phyloP scores from a whole-genome alignment of 1,140 invertebrate species.

The Riptortus pedestris region DNA sequence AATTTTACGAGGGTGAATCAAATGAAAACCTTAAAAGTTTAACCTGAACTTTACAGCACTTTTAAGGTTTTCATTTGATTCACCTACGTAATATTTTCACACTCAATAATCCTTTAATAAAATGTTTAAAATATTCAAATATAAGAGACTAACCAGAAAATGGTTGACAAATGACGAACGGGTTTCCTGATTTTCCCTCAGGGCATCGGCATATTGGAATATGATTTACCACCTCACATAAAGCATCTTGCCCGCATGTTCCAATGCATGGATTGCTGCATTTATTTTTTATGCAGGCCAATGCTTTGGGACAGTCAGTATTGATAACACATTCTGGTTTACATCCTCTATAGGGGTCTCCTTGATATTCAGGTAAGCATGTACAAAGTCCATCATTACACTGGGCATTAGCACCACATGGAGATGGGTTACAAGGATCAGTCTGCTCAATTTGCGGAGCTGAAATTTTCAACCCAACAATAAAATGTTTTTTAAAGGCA shows the following conservation, averaged over 20 bases:
- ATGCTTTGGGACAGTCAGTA: slow-evolving; percentile 39
- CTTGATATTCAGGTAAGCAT: slow-evolving; percentile 45
- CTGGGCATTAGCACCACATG: slow-evolving; percentile 51
- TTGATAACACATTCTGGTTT: slow-evolving; percentile 43
- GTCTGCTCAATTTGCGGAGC: slow-evolving; percentile 28
- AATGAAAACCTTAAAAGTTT: no score
- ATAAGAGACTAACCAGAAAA: slow-evolving; percentile 43
- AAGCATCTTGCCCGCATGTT: slow-evolving; percentile 43
- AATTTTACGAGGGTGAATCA: no score
- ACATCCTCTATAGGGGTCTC: slow-evolving; percentile 44
- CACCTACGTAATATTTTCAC: no score
- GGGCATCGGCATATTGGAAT: slow-evolving; percentile 42
- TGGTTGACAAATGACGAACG: slow-evolving; percentile 36
- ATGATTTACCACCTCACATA: slow-evolving; percentile 42
- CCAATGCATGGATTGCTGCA: slow-evolving; percentile 44
- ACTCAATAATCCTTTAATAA: no score
- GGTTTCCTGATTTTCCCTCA: slow-evolving; percentile 41
- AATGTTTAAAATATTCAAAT: no score
- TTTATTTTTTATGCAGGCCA: slow-evolving; percentile 43
- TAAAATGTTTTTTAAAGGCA: neutral
- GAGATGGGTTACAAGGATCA: slow-evolving; percentile 42
- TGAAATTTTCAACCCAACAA: slow-evolving; percentile 15
- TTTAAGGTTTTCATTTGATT: no score
- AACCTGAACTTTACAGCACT: no score
- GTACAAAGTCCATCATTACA: slow-evolving; percentile 43